Conservation (phyloP, 1,140 invertebrate genomes). For the Bombus confusus region DNA sequence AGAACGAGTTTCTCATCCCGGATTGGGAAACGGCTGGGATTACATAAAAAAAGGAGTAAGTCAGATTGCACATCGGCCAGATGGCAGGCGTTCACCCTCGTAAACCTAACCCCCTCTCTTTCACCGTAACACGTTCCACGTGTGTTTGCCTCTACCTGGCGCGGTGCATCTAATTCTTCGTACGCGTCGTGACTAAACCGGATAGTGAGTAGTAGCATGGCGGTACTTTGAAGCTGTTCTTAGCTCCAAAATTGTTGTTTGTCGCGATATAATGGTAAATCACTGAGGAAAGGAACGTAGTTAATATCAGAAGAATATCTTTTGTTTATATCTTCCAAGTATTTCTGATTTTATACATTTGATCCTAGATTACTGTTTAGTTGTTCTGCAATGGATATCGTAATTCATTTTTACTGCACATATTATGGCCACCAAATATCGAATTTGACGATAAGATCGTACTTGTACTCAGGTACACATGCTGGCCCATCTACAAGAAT, state of each 20-base stretch:
- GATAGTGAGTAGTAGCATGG: neutral
- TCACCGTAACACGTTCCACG: neutral
- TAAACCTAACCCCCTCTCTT: constrained; percentile 43
- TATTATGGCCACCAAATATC: too few relatives aligned
- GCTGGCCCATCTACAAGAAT: neutral
- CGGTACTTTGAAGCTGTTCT: neutral
- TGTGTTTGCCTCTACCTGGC: constrained; percentile 35
- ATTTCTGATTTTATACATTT: too few relatives aligned
- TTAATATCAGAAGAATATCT: neutral
- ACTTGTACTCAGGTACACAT: too few relatives aligned
- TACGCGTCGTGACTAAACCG: neutral
- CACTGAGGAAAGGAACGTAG: too few relatives aligned
- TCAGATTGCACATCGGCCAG: constrained; percentile 78
- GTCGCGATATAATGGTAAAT: too few relatives aligned
- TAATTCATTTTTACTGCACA: too few relatives aligned
- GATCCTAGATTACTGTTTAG: too few relatives aligned
- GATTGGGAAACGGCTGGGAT: constrained; percentile 79
- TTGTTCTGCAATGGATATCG: too few relatives aligned
- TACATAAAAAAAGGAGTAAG: constrained; percentile 70
- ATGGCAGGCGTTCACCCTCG: constrained; percentile 73
- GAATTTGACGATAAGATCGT: neutral
- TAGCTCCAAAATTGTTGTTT: neutral
- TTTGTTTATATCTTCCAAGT: too few relatives aligned
- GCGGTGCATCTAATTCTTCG: constrained; percentile 15
- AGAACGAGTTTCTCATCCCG: constrained; percentile 74